These are phyloP conservation scores for Cheilosia vernalis DNA, from an alignment of 2,888 invertebrate genomes.

Conservation along the genomic window DNA sequence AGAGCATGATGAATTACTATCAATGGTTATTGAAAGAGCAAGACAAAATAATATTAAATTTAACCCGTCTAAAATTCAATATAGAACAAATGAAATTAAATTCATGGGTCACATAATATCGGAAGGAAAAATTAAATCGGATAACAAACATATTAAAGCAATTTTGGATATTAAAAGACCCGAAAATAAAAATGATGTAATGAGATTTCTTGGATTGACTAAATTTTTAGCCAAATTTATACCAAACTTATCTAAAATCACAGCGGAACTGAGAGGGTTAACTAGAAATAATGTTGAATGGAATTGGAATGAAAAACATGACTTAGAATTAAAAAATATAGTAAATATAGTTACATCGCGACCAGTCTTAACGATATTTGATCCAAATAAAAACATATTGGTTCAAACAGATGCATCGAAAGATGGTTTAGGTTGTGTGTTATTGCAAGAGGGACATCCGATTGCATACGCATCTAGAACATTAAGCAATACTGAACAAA, in stretches of 20 bases:
- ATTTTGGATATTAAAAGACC: constrained; percentile 54
- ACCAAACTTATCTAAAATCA: constrained; percentile 63
- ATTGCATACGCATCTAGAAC: constrained; percentile 78
- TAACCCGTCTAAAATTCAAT: constrained; percentile 77
- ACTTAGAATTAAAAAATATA: constrained; percentile 35
- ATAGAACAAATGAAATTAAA: constrained; percentile 71
- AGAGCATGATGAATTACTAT: constrained; percentile 76
- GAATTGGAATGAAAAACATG: constrained; percentile 41
- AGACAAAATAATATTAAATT: constrained; percentile 72
- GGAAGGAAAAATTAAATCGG: constrained; percentile 60
- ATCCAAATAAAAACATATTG: constrained; percentile 73
- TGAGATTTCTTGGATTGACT: constrained; percentile 57
- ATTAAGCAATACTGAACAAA: constrained; percentile 76
- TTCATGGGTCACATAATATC: constrained; percentile 77
- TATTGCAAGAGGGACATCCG: constrained; percentile 78
- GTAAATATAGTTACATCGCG: constrained; percentile 15
- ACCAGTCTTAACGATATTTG: constrained; percentile 48
- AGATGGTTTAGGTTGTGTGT: constrained; percentile 77
- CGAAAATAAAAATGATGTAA: constrained; percentile 38
- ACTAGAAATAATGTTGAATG: constrained; percentile 58
- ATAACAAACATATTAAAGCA: constrained; percentile 54
- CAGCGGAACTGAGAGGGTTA: constrained; percentile 17
- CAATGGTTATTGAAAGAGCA: constrained; percentile 58
- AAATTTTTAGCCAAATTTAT: constrained; percentile 75
- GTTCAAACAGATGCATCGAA: constrained; percentile 77